Percentiles rank a stretch among this genome's conserved stretches.
These are phyloP conservation scores for Ophion obscuratus DNA, from an alignment of 2,888 invertebrate genomes.

Conservation along the genomic window DNA sequence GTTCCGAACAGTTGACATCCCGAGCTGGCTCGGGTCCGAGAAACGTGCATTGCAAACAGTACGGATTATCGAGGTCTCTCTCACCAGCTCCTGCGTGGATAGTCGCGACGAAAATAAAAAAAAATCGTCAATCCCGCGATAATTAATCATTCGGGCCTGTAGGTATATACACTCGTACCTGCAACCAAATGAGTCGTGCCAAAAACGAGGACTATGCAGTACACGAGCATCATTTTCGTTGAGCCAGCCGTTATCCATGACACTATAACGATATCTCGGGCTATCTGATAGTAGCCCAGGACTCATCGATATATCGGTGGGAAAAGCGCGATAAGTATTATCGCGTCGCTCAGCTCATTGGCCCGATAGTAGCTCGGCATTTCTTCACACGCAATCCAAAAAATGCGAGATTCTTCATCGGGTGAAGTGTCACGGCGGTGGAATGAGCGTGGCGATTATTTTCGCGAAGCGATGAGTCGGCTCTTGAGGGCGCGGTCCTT, in stretches of 20 bases:
- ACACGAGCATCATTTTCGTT: constrained; percentile 50
- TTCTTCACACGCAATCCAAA: background rate
- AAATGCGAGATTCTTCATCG: too few species aligned
- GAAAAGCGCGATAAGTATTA: constrained; percentile 62
- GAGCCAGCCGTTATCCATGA: constrained; percentile 38
- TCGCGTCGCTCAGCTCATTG: constrained; percentile 51
- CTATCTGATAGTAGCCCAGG: constrained; percentile 52
- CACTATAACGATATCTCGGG: constrained; percentile 47
- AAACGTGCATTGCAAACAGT: constrained; percentile 79
- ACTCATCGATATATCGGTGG: constrained; percentile 32
- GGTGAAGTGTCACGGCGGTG: too few species aligned
- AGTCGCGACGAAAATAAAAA: background rate
- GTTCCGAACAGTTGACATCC: constrained; percentile 36
- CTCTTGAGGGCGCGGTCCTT: too few species aligned
- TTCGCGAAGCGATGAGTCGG: too few species aligned
- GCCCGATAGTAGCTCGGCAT: constrained; percentile 16
- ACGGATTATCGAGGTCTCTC: constrained; percentile 32
- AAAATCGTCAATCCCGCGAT: background rate
- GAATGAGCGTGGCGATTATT: background rate
- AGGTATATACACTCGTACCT: constrained; percentile 16
- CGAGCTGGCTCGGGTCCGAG: constrained; percentile 57
- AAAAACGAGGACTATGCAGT: constrained; percentile 42
- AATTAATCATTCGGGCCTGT: background rate
- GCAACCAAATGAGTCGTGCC: constrained; percentile 23
- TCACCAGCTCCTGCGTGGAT: constrained; percentile 5